Evolutionary conservation across 2,888 invertebrate species (phyloP).

Genomic region (Orgyia antiqua): DNA sequence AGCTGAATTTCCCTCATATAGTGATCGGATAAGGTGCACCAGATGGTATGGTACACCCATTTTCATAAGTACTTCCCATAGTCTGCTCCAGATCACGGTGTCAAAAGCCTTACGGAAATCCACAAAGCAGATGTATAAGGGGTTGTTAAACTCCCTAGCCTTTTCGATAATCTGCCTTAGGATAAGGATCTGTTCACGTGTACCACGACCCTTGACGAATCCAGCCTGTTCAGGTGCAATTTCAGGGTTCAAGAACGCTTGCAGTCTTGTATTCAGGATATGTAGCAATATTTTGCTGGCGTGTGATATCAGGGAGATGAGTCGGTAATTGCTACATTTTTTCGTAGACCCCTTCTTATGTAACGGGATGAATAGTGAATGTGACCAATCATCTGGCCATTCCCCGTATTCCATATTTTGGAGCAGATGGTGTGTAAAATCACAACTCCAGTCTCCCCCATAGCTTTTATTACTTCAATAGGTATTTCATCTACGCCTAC

Average conservation of each 20-base stretch:
- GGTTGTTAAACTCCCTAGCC: constrained; percentile 8
- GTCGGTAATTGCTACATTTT: background rate
- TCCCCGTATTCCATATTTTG: background rate
- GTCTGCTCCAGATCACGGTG: too few species aligned
- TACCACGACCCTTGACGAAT: background rate
- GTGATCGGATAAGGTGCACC: too few species aligned
- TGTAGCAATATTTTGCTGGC: background rate
- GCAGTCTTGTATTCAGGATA: background rate
- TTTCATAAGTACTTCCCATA: too few species aligned
- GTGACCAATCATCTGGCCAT: background rate
- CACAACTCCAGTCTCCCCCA: background rate
- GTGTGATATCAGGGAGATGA: background rate
- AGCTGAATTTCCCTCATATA: too few species aligned
- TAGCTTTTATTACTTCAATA: background rate
- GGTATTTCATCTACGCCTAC: constrained; percentile 2
- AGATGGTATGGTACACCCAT: too few species aligned
- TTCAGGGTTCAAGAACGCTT: background rate
- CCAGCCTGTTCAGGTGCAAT: background rate
- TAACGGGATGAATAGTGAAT: constrained; percentile 6
- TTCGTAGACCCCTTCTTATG: constrained; percentile 1
- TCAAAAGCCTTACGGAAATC: too few species aligned
- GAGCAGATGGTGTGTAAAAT: background rate
- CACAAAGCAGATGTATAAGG: background rate
- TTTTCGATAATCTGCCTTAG: background rate
- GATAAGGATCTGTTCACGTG: background rate